Percentiles rank a stretch among this genome's conserved stretches.
Conservation (phyloP, 2,797 vertebrate genomes). For the Furcifer pardalis region DNA sequence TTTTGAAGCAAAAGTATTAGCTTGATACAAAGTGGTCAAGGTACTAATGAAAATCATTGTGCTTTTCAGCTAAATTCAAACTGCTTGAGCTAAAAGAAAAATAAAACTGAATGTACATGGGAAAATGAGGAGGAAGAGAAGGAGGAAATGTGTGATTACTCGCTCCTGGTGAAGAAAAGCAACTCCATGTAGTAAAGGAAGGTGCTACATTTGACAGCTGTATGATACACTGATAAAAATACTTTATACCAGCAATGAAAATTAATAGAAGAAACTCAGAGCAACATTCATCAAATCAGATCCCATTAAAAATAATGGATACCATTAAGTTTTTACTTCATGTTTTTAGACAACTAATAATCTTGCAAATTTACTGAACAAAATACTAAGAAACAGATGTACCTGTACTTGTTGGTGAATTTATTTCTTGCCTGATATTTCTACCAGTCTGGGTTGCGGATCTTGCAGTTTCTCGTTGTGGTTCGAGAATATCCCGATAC, state of each 20-base stretch:
- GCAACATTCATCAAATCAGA: slow-evolving; percentile 1
- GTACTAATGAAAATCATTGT: not conserved
- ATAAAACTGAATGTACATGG: not conserved
- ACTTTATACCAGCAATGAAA: not conserved
- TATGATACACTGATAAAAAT: not conserved
- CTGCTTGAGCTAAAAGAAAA: not conserved
- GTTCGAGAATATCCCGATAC: slow-evolving; percentile 97
- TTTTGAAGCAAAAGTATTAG: not conserved
- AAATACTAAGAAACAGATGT: slow-evolving; percentile 47
- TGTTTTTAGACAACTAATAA: not conserved
- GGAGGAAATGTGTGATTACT: not conserved
- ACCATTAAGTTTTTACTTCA: slow-evolving; percentile 19
- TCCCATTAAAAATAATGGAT: not conserved
- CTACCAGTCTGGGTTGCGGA: slow-evolving; percentile 92
- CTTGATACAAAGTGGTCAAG: not conserved
- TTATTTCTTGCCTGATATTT: slow-evolving; percentile 97
- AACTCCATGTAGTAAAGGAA: not conserved
- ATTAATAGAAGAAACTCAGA: not conserved
- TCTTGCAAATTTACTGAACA: not conserved
- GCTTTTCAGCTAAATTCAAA: not conserved
- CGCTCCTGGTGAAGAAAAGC: not conserved
- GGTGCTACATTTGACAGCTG: not conserved
- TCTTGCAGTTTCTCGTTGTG: slow-evolving; percentile 94
- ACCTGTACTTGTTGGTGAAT: slow-evolving; percentile 99
- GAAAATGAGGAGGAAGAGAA: not conserved